Evolutionary conservation across 2,888 invertebrate genomes (phyloP), one percentile per base, ranked within the genome.

Genomic region (Pristionchus fissidentatus): DNA sequence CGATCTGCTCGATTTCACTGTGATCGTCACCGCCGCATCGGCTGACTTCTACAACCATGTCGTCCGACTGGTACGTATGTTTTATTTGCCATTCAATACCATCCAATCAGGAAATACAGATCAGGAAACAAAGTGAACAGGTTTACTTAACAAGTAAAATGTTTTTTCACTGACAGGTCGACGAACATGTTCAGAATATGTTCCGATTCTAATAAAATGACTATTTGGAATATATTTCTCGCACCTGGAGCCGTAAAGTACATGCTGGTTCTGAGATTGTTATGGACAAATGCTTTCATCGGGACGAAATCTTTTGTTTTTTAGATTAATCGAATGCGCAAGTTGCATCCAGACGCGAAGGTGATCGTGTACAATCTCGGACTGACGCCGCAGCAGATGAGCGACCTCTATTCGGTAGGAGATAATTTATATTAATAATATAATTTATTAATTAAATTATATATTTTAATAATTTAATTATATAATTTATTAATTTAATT

Each of bases 341-440:
- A 70, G 38, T 19, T 83, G 15, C 43, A 73, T 52, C 83, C 70
- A 19, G 83, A 83, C 22, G 15, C 73, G 3, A 43, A 70, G n/a
- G 41, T 83, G 15, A 52, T 52, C n/a, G 70, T 83, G 19, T 83
- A 83, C 55, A 55, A 83, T 41, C 41, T 83, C 0, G 83, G 83
- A 2, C 29, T 83, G 52, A 55, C 32, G n/a, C 15, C 49, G 0
- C 35, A 26, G 7, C 83, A 83, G 55, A 35, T 49, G 0, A 46
- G 3, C 41, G 38, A 73, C 4, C 52, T 83, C 7, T 43, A 26
- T 7, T 7, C 29, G 38, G 78, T 78, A 4, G 8, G 0, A n/a
- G 8, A 22, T 22, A 15, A 0, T 55, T 55, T 55, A n/a, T 55
- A 26, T 57, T 57, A n/a, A 1, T 3, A 26, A 57, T n/a, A 22